phyloP scores from a whole-genome alignment of 2,797 vertebrate genomes.

The Microchirus variegatus region DNA sequence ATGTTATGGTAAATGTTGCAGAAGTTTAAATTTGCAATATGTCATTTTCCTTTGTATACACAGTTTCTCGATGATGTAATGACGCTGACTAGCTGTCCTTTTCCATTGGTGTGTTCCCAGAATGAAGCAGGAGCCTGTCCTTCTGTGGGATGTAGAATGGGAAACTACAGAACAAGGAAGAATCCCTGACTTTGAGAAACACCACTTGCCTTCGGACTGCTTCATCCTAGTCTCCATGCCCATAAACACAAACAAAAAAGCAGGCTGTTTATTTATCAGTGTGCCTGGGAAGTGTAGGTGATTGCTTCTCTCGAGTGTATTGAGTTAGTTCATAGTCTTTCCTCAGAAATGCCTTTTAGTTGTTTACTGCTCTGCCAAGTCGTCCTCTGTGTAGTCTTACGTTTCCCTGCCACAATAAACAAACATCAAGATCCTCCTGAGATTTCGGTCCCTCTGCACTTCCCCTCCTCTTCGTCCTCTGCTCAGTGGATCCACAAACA shows the following conservation, averaged over 20 bases:
- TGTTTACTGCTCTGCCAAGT: conserved; percentile 50
- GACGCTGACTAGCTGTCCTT: too few species aligned
- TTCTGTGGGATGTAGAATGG: too few species aligned
- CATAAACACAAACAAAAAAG: neutral
- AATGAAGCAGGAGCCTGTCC: too few species aligned
- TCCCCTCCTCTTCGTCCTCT: conserved; percentile 11
- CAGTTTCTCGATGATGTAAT: too few species aligned
- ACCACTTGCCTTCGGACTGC: neutral
- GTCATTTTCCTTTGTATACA: too few species aligned
- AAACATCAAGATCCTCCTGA: conserved; percentile 26
- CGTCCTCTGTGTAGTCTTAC: conserved; percentile 14
- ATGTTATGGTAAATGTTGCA: too few species aligned
- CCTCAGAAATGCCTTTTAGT: neutral
- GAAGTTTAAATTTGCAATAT: too few species aligned
- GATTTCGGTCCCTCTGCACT: conserved; percentile 23
- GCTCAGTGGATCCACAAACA: conserved; percentile 7
- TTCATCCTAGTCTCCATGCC: neutral
- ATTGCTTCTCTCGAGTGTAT: conserved; percentile 21
- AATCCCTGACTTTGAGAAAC: too few species aligned
- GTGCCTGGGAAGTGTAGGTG: conserved; percentile 5
- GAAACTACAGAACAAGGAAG: too few species aligned
- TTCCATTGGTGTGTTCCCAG: too few species aligned
- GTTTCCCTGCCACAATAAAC: conserved; percentile 37
- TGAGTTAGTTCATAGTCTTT: conserved; percentile 18
- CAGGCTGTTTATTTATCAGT: conserved; percentile 20